phyloP scores from a whole-genome alignment of 2,797 vertebrate genomes.

The Pipistrellus kuhlii region DNA sequence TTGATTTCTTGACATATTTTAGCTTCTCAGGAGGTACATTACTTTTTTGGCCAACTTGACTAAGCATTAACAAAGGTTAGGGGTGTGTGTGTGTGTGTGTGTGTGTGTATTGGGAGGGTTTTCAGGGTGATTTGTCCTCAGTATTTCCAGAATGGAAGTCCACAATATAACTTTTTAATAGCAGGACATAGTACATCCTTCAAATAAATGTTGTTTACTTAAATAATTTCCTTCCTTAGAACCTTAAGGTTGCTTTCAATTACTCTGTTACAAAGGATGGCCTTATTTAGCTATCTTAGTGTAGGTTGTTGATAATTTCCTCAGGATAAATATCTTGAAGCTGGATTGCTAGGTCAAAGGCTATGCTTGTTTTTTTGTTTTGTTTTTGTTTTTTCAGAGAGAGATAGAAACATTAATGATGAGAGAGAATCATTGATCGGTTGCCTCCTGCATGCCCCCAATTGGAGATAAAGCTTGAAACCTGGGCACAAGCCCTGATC shows the following conservation, averaged over 20 bases:
- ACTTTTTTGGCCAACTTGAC: background rate
- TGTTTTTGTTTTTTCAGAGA: too few species aligned
- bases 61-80: background rate
- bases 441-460: too few species aligned
- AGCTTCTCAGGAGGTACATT: background rate
- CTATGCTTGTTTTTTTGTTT: background rate
- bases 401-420: too few species aligned
- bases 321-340: conserved; percentile 18
- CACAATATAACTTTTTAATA: conserved; percentile 1
- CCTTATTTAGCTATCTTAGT: background rate
- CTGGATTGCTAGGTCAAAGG: conserved; percentile 27
- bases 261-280: background rate
- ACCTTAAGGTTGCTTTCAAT: conserved; percentile 19
- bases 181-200: background rate
- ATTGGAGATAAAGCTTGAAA: too few species aligned
- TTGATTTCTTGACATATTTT: conserved; percentile 12
- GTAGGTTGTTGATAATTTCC: background rate
- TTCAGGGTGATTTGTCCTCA: conserved; percentile 11
- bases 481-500: too few species aligned
- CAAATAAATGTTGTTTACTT: conserved; percentile 18
- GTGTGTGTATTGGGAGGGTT: background rate
- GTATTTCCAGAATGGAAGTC: conserved; percentile 26
- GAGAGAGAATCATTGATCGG: too few species aligned
- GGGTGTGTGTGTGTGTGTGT: background rate
- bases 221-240: conserved; percentile 6